phyloP scores from a whole-genome alignment of 2,888 invertebrate genomes.

The Pteria penguin region DNA sequence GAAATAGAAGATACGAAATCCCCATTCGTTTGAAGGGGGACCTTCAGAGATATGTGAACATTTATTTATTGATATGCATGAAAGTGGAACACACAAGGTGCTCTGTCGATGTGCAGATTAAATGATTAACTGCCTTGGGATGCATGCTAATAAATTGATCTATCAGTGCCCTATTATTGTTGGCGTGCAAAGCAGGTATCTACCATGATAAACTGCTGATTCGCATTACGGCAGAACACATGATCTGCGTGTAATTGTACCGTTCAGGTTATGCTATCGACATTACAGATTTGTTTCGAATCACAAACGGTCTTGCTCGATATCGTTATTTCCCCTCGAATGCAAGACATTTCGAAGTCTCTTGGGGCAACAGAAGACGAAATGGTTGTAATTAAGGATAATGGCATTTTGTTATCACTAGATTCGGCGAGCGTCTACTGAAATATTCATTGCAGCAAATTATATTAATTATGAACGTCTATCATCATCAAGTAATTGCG shows the following conservation, averaged over 20 bases:
- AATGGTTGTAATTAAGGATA: conserved; percentile 5
- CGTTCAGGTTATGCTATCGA: conserved; percentile 9
- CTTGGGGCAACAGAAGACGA: neutral
- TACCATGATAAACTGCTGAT: conserved; percentile 1
- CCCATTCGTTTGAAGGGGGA: too few relatives aligned
- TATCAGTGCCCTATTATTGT: conserved; percentile 6
- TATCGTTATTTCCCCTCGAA: conserved; percentile 24
- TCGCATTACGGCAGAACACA: conserved; percentile 19
- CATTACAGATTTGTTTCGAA: conserved; percentile 23
- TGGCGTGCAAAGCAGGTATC: conserved; percentile 5
- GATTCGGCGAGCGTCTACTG: conserved; percentile 10
- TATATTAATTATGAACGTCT: conserved; percentile 1
- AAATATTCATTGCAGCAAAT: conserved; percentile 18
- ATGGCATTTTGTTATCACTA: conserved; percentile 16
- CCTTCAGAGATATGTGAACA: too few relatives aligned
- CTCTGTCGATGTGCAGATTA: neutral
- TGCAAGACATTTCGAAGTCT: conserved; percentile 3
- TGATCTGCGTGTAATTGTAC: conserved; percentile 20
- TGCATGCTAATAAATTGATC: conserved; percentile 13
- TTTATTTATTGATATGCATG: too few relatives aligned
- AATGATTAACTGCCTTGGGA: conserved; percentile 11
- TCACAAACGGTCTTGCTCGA: conserved; percentile 35
- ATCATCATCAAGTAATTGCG: neutral
- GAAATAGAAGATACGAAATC: too few relatives aligned
- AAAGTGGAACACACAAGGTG: neutral